Percentiles rank a stretch among this genome's conserved stretches.
phyloP scores from a whole-genome alignment of 2,888 invertebrate genomes.

The Dastarcus helophoroides region DNA sequence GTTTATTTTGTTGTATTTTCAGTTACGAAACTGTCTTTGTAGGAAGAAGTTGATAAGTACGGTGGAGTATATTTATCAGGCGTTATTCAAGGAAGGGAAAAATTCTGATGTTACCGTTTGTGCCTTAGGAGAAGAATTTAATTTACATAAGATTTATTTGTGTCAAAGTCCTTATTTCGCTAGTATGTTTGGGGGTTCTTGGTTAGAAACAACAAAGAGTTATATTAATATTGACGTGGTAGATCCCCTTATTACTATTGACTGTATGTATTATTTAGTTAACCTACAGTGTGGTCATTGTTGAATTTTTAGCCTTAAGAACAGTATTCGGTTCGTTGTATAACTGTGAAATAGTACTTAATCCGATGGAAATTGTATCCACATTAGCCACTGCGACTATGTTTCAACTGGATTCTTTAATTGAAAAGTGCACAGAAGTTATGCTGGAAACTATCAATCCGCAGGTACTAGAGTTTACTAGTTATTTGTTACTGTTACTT shows the following conservation, averaged over 20 bases:
- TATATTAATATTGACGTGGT: conserved; percentile 56
- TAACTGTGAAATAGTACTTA: conserved; percentile 58
- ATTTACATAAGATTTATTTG: conserved; percentile 66
- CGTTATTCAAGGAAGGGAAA: conserved; percentile 61
- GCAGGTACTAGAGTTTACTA: conserved; percentile 37
- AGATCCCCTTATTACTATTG: conserved; percentile 57
- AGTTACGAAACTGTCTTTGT: too few relatives aligned
- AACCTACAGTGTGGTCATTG: neutral
- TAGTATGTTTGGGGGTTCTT: conserved; percentile 70
- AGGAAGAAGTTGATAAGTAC: conserved; percentile 60
- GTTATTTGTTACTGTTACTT: too few relatives aligned
- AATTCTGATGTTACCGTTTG: conserved; percentile 63
- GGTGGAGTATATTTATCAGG: conserved; percentile 67
- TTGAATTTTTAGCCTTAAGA: conserved; percentile 45
- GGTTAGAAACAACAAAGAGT: conserved; percentile 58
- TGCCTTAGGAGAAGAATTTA: conserved; percentile 60
- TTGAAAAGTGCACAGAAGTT: conserved; percentile 60
- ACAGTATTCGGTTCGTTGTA: conserved; percentile 66
- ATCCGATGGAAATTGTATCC: conserved; percentile 53
- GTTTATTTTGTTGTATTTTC: conserved; percentile 30
- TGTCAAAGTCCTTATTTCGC: conserved; percentile 71
- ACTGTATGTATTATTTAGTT: conserved; percentile 40
- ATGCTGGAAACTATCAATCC: conserved; percentile 66
- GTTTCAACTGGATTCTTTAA: conserved; percentile 59
- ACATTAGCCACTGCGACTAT: conserved; percentile 63